Percentiles rank a stretch among this genome's conserved stretches.
Evolutionary conservation across 2,113 vertebrate genomes (phyloP).

Genomic region (Trichomycterus rosablanca): DNA sequence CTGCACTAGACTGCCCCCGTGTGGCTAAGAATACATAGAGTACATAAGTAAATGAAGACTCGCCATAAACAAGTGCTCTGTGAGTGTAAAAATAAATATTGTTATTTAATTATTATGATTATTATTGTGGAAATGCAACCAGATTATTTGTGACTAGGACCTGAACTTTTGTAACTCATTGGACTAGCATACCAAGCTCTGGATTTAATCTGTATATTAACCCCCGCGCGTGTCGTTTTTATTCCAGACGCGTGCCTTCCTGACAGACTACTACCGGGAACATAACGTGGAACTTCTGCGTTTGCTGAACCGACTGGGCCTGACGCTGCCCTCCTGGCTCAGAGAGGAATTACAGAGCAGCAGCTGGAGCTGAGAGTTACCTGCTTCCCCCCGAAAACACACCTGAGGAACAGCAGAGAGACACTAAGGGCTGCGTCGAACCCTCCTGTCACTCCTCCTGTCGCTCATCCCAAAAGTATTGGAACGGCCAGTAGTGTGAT

Average conservation of each 20-base stretch:
- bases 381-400: background rate
- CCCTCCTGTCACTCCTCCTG: background rate
- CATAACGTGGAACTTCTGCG: constrained; percentile 88
- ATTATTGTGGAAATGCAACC: too few species aligned
- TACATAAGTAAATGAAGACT: too few species aligned
- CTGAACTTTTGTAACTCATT: too few species aligned
- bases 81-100: too few species aligned
- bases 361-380: constrained; percentile 80
- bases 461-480: constrained; percentile 21
- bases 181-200: too few species aligned
- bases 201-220: too few species aligned
- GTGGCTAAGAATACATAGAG: too few species aligned
- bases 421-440: background rate
- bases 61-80: too few species aligned
- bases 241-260: constrained; percentile 79
- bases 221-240: too few species aligned
- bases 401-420: background rate
- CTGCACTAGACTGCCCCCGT: too few species aligned
- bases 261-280: constrained; percentile 82
- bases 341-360: constrained; percentile 86
- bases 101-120: too few species aligned
- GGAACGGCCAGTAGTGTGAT: constrained; percentile 2
- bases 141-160: too few species aligned
- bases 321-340: constrained; percentile 87
- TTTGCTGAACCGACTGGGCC: constrained; percentile 84